phyloP scores from a whole-genome alignment of 2,797 vertebrate genomes.

The Macroramphosus scolopax region DNA sequence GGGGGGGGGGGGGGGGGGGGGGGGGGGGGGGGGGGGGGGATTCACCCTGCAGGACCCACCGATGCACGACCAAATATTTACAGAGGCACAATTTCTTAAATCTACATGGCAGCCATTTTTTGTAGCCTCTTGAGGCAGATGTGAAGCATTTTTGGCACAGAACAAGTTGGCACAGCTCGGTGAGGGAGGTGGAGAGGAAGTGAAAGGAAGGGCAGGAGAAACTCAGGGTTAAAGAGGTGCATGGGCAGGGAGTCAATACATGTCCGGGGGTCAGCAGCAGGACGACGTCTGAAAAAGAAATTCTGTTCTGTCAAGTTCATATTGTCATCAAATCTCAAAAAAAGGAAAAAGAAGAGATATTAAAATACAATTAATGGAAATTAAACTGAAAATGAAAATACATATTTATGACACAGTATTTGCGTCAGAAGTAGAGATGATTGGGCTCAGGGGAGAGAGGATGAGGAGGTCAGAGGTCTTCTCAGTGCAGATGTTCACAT shows the following conservation, averaged over 20 bases:
- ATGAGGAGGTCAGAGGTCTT: neutral
- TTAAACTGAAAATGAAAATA: too few species aligned
- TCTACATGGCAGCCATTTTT: conserved; percentile 47
- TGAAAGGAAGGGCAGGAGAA: too few species aligned
- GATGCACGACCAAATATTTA: conserved; percentile 47
- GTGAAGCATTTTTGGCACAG: conserved; percentile 51
- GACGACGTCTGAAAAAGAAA: too few species aligned
- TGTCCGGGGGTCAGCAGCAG: neutral
- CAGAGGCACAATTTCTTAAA: conserved; percentile 41
- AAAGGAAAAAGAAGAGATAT: too few species aligned
- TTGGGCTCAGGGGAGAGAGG: too few species aligned
- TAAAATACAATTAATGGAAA: too few species aligned
- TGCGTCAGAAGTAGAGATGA: too few species aligned
- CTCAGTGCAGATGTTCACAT: conserved; percentile 7
- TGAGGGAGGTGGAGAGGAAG: conserved; percentile 14
- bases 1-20: neutral
- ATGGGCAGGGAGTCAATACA: conserved; percentile 9
- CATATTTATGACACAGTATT: too few species aligned
- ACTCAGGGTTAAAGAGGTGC: conserved; percentile 25
- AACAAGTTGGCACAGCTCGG: conserved; percentile 40
- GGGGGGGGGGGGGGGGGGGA: too few species aligned
- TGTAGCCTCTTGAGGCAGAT: conserved; percentile 47
- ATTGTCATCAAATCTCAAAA: too few species aligned
- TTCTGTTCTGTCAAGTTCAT: too few species aligned
- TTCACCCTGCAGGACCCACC: too few species aligned